Percentiles rank a stretch among this genome's conserved stretches.
phyloP scores from a whole-genome alignment of 2,113 vertebrate species.

The Nansenia antarctica region DNA sequence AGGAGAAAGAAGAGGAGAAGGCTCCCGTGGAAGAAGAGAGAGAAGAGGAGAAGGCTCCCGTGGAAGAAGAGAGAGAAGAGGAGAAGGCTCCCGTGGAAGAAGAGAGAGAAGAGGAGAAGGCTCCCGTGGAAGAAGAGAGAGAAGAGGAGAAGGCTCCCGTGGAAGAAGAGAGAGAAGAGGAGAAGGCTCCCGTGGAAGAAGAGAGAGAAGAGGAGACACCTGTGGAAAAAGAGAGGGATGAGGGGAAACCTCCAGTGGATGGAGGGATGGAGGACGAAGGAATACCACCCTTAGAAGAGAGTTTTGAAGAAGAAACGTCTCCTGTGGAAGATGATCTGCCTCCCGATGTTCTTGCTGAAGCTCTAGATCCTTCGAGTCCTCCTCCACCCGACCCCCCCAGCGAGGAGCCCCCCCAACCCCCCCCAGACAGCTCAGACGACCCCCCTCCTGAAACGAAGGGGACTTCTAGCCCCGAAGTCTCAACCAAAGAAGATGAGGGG shows the following conservation, averaged over 20 bases:
- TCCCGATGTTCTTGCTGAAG: constrained; percentile 9
- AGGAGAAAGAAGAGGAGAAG: not conserved
- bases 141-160: too few species aligned
- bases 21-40: not conserved
- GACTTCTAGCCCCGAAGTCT: constrained; percentile 11
- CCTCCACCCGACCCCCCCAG: not conserved
- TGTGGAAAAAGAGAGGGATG: not conserved
- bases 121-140: not conserved
- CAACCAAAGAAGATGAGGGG: constrained; percentile 31
- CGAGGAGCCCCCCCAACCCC: constrained; percentile 29
- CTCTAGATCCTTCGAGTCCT: constrained; percentile 9
- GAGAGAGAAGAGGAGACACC: not conserved
- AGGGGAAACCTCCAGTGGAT: not conserved
- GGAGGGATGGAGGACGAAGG: too few species aligned
- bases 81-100: not conserved
- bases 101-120: not conserved
- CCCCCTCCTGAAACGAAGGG: not conserved
- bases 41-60: not conserved
- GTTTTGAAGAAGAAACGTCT: too few species aligned
- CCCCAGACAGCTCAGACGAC: constrained; percentile 17
- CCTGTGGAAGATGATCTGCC: too few species aligned
- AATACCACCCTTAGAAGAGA: too few species aligned
- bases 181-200: too few species aligned
- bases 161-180: too few species aligned
- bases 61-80: not conserved